Evolutionary conservation across 2,888 invertebrate genomes (phyloP), one percentile per base, ranked within the genome.

Genomic region (Metopia argyrocephala): DNA sequence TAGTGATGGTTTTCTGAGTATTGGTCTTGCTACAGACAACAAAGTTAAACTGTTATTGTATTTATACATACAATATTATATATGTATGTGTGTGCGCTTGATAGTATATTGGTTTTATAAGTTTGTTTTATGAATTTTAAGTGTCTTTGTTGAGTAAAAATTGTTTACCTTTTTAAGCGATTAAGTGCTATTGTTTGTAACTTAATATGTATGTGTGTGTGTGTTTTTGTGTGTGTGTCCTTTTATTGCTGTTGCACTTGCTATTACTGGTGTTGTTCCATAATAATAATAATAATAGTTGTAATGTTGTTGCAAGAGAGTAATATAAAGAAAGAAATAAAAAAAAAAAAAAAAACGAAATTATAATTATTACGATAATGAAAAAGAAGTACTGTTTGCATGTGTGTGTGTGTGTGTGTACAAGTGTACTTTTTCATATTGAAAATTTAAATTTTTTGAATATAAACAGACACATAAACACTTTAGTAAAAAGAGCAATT

Each of bases 131-230:
- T 74, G 69, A 76, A 76, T 80, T 80, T 80, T 70, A 80, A 80
- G 81, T 81, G 74, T 80, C 76, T 81, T 81, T 81, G 81, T 74
- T 74, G 76, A 81, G 81, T 74, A 70, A 78, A 78, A 81, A 81
- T 81, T 81, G 76, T 81, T 81, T 81, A 81, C 81, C 80, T 81
- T 81, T 81, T 81, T 81, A 81, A 81, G 81, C 81, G 81, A 81
- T 81, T 81, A 81, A 81, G 69, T 78, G 81, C 65, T 81, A 78
- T 81, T 76, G 80, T 74, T 50, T 65, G 12, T 9, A 7, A 31
- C 12, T 0, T 12, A 0, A 31, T 9, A 31, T 12, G 12, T 31
- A 31, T 0, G 38, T 76, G 52, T 46, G 6, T 59, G 20, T 64
- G 7, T 28, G 15, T 7, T 6, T 28, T 7, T 31, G 20, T 31